phyloP scores from a whole-genome alignment of 2,113 vertebrate species.

The Chunga burmeisteri region DNA sequence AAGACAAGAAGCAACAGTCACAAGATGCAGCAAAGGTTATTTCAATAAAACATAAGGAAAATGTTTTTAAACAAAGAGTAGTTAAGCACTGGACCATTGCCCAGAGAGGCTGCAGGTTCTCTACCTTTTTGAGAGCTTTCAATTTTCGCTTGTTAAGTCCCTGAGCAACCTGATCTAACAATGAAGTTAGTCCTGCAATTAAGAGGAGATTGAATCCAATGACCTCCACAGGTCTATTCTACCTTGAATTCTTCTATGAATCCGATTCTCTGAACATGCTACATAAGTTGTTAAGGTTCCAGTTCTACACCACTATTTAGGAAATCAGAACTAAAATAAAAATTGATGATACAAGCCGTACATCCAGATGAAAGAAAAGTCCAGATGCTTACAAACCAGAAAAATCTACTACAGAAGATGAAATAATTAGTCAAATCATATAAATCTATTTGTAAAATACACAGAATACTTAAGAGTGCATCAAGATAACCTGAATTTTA shows the following conservation, averaged over 20 bases:
- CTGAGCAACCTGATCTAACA: not conserved
- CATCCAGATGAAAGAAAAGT: not conserved
- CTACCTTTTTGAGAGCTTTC: not conserved
- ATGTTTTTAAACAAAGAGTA: not conserved
- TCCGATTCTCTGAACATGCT: not conserved
- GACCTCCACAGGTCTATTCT: not conserved
- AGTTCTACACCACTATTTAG: not conserved
- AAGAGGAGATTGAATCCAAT: not conserved
- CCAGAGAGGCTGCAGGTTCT: not conserved
- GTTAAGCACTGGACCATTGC: not conserved
- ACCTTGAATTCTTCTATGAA: not conserved
- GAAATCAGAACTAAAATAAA: not conserved
- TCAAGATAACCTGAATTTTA: not conserved
- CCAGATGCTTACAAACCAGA: not conserved
- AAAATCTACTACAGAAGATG: not conserved
- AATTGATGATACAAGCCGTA: not conserved
- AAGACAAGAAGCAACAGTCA: not conserved
- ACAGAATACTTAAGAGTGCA: not conserved
- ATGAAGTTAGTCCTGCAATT: not conserved
- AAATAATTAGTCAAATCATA: not conserved
- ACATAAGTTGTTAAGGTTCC: not conserved
- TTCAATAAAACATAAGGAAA: not conserved
- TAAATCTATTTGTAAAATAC: not conserved
- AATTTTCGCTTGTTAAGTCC: not conserved
- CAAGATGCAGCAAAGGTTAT: not conserved